Conservation (phyloP, 1,140 invertebrate species). For the Ips nitidus region DNA sequence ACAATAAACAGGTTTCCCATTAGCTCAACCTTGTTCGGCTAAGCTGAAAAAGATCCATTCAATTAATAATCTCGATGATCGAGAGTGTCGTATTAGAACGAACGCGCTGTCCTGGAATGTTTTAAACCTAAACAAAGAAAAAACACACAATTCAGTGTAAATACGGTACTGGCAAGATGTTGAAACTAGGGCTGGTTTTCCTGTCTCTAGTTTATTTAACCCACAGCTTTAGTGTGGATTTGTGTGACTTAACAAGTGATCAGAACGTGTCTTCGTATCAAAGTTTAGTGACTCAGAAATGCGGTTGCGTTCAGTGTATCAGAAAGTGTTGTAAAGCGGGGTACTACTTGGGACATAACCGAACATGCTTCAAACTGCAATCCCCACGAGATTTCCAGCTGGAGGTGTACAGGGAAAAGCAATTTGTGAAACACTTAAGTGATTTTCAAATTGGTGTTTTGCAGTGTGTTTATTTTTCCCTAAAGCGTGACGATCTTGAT, state of each 20-base stretch:
- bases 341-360: constrained; percentile 10
- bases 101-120: too few species aligned
- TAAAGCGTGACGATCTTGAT: constrained; percentile 9
- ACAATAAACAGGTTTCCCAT: too few species aligned
- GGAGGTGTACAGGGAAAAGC: constrained; percentile 15
- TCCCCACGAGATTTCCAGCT: constrained; percentile 15
- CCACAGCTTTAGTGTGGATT: not conserved
- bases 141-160: too few species aligned
- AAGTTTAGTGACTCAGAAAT: constrained; percentile 2
- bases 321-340: constrained; percentile 37
- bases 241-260: not conserved
- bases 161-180: too few species aligned
- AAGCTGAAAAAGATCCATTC: too few species aligned
- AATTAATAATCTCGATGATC: too few species aligned
- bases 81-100: too few species aligned
- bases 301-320: constrained; percentile 23
- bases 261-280: not conserved
- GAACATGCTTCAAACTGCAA: constrained; percentile 8
- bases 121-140: too few species aligned
- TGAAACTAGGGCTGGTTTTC: too few species aligned
- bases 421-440: constrained; percentile 1
- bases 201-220: too few species aligned
- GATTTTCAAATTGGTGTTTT: constrained; percentile 29
- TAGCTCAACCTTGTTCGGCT: too few species aligned
- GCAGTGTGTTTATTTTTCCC: constrained; percentile 24